Evolutionary conservation across 2,113 vertebrate genomes (phyloP), one percentile per base, ranked within the genome.

Genomic region (Orcinus orca): DNA sequence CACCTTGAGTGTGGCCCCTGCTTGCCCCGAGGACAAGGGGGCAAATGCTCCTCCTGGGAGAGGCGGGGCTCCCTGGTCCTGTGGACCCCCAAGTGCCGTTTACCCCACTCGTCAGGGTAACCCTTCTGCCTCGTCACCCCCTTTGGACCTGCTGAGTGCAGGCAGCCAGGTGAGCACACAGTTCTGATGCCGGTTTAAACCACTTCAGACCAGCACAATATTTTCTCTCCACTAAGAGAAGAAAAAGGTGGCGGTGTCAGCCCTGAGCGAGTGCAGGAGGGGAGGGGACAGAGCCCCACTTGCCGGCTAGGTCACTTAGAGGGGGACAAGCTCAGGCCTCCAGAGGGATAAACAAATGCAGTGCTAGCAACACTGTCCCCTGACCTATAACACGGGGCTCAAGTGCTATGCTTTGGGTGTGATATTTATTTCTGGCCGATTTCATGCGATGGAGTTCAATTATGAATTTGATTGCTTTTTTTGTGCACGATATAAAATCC

Each of bases 401-500:
- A 11, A 31, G 92, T 74, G 50, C 8, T 23, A 63, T 1, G 88
- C 88, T 41, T 88, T 71, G 67, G 89, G 96, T 74, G 62, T 65
- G 91, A 96, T 96, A 95, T 98, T 98, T 98, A 97, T 97, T 98
- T 96, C 98, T 86, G 95, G 76, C 80, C 18, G 31, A 84, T 98
- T 97, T 95, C 81, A 70, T 79, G 96, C 97, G 90, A 90, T 92
- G 95, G 97, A 95, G 88, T 97, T 97, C 98, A 98, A 97, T 98
- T 98, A 98, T 93, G 96, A 98, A 98, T 97, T 82, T 68, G 33
- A 97, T 97, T 97, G 97, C 96, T 97, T 96, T 95, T 80, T 62
- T 96, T 58, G 91, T 71, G 95, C 95, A 95, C 67, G 58, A 98
- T 97, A 98, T 97, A 98, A 98, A 98, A 89, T 38, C 97, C 98